These are phyloP conservation scores for Epinephelus awoara DNA, from an alignment of 2,797 vertebrate species.

Conservation along the genomic window DNA sequence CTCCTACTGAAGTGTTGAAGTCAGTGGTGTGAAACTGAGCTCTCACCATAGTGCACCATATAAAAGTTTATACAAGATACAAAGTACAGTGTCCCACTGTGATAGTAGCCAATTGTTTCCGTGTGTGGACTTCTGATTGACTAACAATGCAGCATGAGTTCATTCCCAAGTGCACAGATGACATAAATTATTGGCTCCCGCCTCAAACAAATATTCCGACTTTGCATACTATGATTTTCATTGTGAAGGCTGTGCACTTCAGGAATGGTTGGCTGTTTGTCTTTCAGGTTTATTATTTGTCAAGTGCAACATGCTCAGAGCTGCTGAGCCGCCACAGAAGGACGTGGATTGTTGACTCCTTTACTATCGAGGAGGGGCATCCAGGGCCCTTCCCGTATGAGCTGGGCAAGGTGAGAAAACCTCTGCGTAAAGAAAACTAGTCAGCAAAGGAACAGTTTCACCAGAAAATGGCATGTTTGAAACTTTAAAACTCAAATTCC, in stretches of 20 bases:
- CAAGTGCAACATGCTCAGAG: slow-evolving; percentile 44
- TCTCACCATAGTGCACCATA: too few relatives aligned
- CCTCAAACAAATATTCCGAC: neutral
- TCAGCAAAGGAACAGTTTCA: neutral
- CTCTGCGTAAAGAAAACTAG: neutral
- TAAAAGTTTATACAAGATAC: too few relatives aligned
- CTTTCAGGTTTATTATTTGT: slow-evolving; percentile 58
- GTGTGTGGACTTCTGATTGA: slow-evolving; percentile 4
- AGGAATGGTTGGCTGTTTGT: slow-evolving; percentile 23
- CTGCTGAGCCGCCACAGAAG: slow-evolving; percentile 66
- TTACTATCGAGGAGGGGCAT: slow-evolving; percentile 78
- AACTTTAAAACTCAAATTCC: neutral
- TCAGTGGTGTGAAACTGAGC: neutral
- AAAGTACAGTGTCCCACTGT: neutral
- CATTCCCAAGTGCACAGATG: neutral
- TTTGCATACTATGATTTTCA: neutral
- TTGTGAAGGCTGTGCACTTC: neutral
- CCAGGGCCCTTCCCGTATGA: slow-evolving; percentile 79
- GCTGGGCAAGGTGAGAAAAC: slow-evolving; percentile 74
- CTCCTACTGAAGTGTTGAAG: neutral
- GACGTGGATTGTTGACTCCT: slow-evolving; percentile 79
- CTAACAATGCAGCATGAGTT: neutral
- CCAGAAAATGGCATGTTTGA: too few relatives aligned
- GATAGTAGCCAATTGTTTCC: neutral
- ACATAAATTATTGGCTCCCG: neutral